Base-by-base conservation (phyloP, 2,113 vertebrate genomes). In the Megatriorchis doriae region DNA sequence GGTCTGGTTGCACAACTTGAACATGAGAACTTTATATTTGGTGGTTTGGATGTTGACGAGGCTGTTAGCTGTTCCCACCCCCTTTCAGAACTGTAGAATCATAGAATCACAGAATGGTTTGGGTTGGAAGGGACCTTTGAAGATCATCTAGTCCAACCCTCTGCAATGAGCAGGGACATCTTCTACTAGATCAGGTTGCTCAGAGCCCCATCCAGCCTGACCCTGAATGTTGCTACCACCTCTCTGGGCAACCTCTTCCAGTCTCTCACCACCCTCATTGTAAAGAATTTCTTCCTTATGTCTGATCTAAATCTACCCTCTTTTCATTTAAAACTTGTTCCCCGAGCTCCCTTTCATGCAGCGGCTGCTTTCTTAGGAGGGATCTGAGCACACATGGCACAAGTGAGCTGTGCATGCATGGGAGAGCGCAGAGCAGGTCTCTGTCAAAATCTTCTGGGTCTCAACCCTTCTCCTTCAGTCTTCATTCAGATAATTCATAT, bases 371-470 rank as follows among this genome's bases (percentile, higher is more conserved):
- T 11, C 32, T 68, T n/a, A 3, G 29, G 34, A 61, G 3, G 65
- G 29, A 18, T 40, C 19, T 16, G 31, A 47, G 75, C 62, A 6
- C 48, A 5, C 5, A 0, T 29, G 59, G 32, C 42, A n/a, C 29
- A 21, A 77, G 38, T 5, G 11, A 36, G 18, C 71, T 70, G 20
- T 38, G 65, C 7, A 0, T 3, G 40, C 2, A 3, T 3, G 4
- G 1, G 2, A 56, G 31, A 29, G 43, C 3, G 3, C 38, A 36
- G 61, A 81, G 53, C 58, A n/a, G 22, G 13, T 31, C 67, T 79
- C 43, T n/a, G 13, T 53, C 90, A 43, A 38, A 40, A 52, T 21
- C 48, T 26, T 27, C 62, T 42, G 16, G 9, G 0, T 17, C 68
- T 36, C 34, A n/a, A 26, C 43, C 43, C 29, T 63, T 74, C 13